Base-by-base conservation (phyloP, 2,888 invertebrate species). In the Plutella xylostella region DNA sequence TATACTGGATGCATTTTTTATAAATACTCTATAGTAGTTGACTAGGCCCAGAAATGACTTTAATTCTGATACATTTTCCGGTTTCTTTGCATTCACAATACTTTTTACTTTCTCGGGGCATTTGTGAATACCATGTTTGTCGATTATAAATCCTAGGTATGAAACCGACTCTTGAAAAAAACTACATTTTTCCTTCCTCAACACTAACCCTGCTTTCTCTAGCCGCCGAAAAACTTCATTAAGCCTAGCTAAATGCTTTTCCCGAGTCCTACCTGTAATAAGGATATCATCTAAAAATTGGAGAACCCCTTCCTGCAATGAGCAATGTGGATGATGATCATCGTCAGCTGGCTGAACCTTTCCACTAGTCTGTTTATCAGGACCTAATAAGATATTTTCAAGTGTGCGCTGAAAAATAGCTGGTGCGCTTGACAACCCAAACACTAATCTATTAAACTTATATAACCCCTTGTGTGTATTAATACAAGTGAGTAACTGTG, bases 11-110 rank as follows among this genome's bases (percentile, higher is more conserved):
- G 42, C 42, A 15, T 42, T 42, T n/a, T 21, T 18, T 19, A 42
- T 31, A 17, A 19, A 40, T 2, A 5, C 25, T 21, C 40, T 40
- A 17, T 40, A 40, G 17, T 25, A 40, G 17, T 40, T 40, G 4
- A 40, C 40, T 9, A 40, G 22, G 9, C 40, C 40, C 28, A 40
- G 15, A 40, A 40, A 40, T 15, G 40, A 40, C 25, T 40, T 40
- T 4, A 40, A 12, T 15, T 40, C 22, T 2, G 17, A 15, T 6
- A 17, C 22, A 25, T 40, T 40, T 25, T 22, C 15, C 5, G 40
- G 40, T 4, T n/a, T 14, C 17, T 40, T 25, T 4, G 25, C 25
- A 15, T 40, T 11, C 14, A 25, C 3, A 14, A 40, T 40, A 2
- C 25, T n/a, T 21, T 25, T n/a, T n/a, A n/a, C n/a, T n/a, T n/a